phyloP scores from a whole-genome alignment of 2,888 invertebrate species.

The Noctua fimbriata region DNA sequence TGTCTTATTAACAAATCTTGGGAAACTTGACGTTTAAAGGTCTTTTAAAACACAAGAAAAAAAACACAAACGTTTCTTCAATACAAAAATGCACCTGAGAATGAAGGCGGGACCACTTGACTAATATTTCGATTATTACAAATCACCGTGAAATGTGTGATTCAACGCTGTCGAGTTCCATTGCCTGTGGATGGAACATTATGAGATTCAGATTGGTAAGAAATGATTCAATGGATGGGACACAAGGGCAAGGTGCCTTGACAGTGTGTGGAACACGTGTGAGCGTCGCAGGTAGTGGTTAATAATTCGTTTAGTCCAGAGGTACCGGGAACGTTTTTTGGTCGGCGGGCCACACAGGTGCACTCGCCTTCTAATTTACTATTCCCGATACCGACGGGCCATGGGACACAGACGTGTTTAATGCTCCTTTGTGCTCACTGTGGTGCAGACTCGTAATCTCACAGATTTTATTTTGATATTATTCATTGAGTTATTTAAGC shows the following conservation, averaged over 20 bases:
- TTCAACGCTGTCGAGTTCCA: conserved; percentile 61
- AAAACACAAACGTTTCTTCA: conserved; percentile 86
- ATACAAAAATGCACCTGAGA: conserved; percentile 90
- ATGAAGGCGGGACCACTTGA: conserved; percentile 89
- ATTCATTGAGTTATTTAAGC: conserved; percentile 61
- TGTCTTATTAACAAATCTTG: conserved; percentile 86
- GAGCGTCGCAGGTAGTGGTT: conserved; percentile 88
- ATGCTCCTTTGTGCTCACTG: conserved; percentile 81
- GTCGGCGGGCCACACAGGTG: conserved; percentile 88
- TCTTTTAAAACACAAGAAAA: conserved; percentile 87
- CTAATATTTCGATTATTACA: conserved; percentile 88
- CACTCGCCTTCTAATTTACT: conserved; percentile 86
- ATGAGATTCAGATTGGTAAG: not conserved
- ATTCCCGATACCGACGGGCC: conserved; percentile 84
- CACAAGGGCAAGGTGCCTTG: conserved; percentile 36
- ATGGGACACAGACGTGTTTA: conserved; percentile 78
- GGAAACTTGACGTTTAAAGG: conserved; percentile 86
- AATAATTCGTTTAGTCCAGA: conserved; percentile 89
- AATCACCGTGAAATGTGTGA: conserved; percentile 76
- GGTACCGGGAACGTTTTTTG: conserved; percentile 88
- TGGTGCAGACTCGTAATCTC: conserved; percentile 68
- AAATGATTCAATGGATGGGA: conserved; percentile 70
- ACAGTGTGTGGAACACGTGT: conserved; percentile 67
- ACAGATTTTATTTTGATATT: conserved; percentile 70
- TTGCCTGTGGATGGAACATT: conserved; percentile 53